Conservation (phyloP, 2,888 invertebrate genomes). For the Nematopogon swammerdamellus region DNA sequence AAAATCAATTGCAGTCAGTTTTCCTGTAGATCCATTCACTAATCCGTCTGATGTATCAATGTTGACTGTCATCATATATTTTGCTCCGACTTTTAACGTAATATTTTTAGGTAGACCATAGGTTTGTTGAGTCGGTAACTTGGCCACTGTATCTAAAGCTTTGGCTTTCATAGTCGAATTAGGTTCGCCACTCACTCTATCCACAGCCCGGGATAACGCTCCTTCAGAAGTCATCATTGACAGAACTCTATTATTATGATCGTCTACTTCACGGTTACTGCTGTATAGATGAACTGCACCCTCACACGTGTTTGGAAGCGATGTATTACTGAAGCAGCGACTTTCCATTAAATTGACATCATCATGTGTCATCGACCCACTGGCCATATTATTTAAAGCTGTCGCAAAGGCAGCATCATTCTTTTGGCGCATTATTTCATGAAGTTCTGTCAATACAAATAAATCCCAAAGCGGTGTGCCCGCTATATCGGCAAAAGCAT, state of each 20-base stretch:
- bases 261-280: not conserved
- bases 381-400: not conserved
- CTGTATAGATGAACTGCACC: not conserved
- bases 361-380: not conserved
- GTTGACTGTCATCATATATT: constrained; percentile 6
- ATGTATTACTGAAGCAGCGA: not conserved
- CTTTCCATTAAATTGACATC: not conserved
- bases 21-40: constrained; percentile 3
- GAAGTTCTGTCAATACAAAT: constrained; percentile 6
- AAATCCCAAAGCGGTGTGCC: constrained; percentile 8
- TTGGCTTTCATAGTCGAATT: constrained; percentile 6
- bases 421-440: constrained; percentile 9
- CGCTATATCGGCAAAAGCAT: constrained; percentile 1
- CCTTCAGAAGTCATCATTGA: not conserved
- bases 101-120: constrained; percentile 7
- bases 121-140: constrained; percentile 4
- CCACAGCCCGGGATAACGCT: constrained; percentile 3
- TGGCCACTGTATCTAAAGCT: constrained; percentile 7
- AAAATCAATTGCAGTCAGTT: constrained; percentile 6
- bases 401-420: constrained; percentile 6
- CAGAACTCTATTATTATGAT: not conserved
- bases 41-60: not conserved
- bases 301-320: not conserved
- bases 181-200: constrained; percentile 8
- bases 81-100: not conserved